Evolutionary conservation across 2,797 vertebrate species (phyloP), one percentile per base, ranked within the genome.

Genomic region (Rhabdophis nuchalis): DNA sequence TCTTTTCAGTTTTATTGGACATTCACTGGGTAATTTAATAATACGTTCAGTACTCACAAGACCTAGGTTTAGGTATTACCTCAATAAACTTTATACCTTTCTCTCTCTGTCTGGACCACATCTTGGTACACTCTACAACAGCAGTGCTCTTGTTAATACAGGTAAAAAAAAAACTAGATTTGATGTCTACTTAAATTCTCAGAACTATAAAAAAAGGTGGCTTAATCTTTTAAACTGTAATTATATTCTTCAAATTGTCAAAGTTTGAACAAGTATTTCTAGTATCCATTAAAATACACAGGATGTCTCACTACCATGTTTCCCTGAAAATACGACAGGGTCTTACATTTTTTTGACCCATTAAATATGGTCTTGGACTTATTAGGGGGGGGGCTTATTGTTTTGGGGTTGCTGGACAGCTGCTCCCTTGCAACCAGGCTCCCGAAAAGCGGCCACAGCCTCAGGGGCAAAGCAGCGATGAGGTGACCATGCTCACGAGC

Each of bases 21-120:
- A 99, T 97, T 99, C 99, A 0, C 96, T 99, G 97, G 99, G 99
- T 95, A 99, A 99, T 96, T 98, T 99, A 97, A 99, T 99, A 92
- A 99, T 99, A 93, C 99, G 99, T 95, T 99, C 99, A 85, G 99
- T 99, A 92, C 98, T 99, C 93, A 99, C 98, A 85, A 98, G 99
- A 94, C 99, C 98, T 93, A 98, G 99, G 95, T 99, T 99, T 97
- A 99, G 99, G 95, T 99, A 98, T 98, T 99, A 99, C 98, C 98
- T 99, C 97, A 98, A 96, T 98, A 98, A 98, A 94, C 98, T 99
- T 95, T 98, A 99, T 95, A 99, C 99, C 53, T 99, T 99, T 96
- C 98, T 99, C 0, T 99, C 99, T 86, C 98, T 99, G 52, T 99
- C 99, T 96, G 99, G 99, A 96, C 99, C 99, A 95, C 99, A 99